Evolutionary conservation across 1,140 invertebrate species (phyloP).

Genomic region (Tenebrio molitor): DNA sequence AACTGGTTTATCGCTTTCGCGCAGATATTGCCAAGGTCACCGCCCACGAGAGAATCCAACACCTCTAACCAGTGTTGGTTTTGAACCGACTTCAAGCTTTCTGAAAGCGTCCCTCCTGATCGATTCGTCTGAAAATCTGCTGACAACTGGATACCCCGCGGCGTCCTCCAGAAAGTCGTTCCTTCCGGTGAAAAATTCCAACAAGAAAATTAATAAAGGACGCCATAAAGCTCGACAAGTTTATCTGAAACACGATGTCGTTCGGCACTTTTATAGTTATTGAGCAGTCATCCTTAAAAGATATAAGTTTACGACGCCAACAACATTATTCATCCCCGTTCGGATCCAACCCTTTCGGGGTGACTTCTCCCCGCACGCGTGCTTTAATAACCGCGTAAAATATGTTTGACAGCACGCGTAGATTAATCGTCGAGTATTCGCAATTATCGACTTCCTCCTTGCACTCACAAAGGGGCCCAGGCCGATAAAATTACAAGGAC

Average conservation of each 20-base stretch:
- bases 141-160: too few species aligned
- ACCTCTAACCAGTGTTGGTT: too few species aligned
- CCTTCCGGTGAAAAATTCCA: not conserved
- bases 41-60: too few species aligned
- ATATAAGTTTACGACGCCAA: conserved; percentile 32
- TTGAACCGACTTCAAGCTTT: too few species aligned
- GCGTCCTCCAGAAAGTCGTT: not conserved
- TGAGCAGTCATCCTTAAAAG: conserved; percentile 38
- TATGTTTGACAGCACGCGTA: conserved; percentile 34
- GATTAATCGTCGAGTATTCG: conserved; percentile 29
- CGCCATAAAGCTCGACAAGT: not conserved
- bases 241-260: conserved; percentile 24
- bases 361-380: not conserved
- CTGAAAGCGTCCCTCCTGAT: too few species aligned
- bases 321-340: conserved; percentile 34
- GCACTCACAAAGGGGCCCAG: not conserved
- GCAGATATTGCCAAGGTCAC: too few species aligned
- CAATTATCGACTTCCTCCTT: conserved; percentile 26
- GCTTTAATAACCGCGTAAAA: conserved; percentile 11
- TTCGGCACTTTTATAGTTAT: conserved; percentile 39
- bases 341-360: conserved; percentile 1
- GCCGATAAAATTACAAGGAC: conserved; percentile 25
- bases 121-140: too few species aligned
- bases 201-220: conserved; percentile 19
- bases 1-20: too few species aligned